phyloP scores from a whole-genome alignment of 2,797 vertebrate genomes.

The Tragelaphus eurycerus region DNA sequence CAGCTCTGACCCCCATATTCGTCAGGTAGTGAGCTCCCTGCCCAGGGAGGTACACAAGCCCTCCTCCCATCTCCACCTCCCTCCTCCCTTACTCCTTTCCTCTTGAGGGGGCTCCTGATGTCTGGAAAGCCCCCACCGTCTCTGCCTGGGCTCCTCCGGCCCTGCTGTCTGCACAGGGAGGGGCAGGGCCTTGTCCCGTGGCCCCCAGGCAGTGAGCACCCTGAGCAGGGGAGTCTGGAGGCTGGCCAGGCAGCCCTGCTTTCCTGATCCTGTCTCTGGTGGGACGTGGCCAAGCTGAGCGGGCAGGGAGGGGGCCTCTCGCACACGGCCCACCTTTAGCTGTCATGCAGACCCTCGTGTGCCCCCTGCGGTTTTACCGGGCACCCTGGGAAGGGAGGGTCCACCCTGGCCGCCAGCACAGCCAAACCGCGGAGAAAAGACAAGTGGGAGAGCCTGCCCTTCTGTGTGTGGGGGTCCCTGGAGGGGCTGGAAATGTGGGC shows the following conservation, averaged over 20 bases:
- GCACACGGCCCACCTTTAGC: neutral
- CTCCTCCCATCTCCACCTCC: neutral
- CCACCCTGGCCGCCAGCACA: neutral
- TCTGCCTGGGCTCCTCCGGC: too few relatives aligned
- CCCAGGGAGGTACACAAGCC: neutral
- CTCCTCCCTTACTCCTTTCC: neutral
- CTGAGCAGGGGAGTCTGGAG: neutral
- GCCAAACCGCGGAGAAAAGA: too few relatives aligned
- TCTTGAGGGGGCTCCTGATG: neutral
- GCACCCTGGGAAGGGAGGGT: neutral
- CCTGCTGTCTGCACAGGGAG: neutral
- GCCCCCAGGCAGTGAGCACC: too few relatives aligned
- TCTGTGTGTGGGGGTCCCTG: neutral
- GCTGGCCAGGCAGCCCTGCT: neutral
- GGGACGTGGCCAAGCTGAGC: neutral
- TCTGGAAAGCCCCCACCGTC: neutral
- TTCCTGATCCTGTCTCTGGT: neutral
- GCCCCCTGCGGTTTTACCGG: neutral
- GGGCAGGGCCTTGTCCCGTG: neutral
- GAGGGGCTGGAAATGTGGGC: neutral
- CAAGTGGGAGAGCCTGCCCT: neutral
- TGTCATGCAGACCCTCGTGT: rapidly evolving
- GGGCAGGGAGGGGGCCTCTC: neutral
- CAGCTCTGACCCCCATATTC: too few relatives aligned
- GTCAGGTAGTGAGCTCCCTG: neutral